phyloP scores from a whole-genome alignment of 2,797 vertebrate genomes.

The Acomys russatus region DNA sequence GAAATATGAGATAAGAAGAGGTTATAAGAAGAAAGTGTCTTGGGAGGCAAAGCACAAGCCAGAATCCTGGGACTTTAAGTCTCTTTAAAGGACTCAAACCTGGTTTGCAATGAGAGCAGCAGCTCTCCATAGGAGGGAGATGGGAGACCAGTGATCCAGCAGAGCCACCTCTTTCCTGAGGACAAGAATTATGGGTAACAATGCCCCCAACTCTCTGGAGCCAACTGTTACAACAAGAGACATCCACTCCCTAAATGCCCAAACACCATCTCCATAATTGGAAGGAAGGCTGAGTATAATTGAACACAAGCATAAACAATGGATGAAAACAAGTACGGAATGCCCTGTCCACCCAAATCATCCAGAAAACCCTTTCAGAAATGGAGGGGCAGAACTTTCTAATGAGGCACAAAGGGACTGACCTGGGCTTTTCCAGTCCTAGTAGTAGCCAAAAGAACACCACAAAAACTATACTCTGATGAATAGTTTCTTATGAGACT shows the following conservation, averaged over 20 bases:
- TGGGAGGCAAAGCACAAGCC: constrained; percentile 38
- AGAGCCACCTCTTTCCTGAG: constrained; percentile 62
- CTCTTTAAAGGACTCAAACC: constrained; percentile 47
- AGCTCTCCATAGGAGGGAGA: constrained; percentile 62
- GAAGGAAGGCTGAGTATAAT: constrained; percentile 70
- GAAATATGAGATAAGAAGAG: constrained; percentile 38
- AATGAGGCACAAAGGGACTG: constrained; percentile 52
- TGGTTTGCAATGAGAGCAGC: constrained; percentile 71
- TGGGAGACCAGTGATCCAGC: constrained; percentile 68
- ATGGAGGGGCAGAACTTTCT: constrained; percentile 33
- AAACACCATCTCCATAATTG: constrained; percentile 71
- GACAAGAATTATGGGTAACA: constrained; percentile 73
- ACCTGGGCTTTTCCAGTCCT: constrained; percentile 61
- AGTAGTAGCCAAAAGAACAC: constrained; percentile 58
- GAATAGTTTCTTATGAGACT: constrained; percentile 63
- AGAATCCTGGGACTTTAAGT: constrained; percentile 37
- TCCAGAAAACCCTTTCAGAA: constrained; percentile 55
- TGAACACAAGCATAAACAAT: constrained; percentile 75
- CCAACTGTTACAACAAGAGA: constrained; percentile 71
- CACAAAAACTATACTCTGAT: constrained; percentile 68
- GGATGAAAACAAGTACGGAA: constrained; percentile 73
- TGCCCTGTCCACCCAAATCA: constrained; percentile 55
- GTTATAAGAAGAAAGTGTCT: constrained; percentile 41
- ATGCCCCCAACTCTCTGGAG: constrained; percentile 60
- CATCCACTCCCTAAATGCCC: constrained; percentile 67